phyloP scores from a whole-genome alignment of 2,113 vertebrate species.

The Colistium nudipinnis region DNA sequence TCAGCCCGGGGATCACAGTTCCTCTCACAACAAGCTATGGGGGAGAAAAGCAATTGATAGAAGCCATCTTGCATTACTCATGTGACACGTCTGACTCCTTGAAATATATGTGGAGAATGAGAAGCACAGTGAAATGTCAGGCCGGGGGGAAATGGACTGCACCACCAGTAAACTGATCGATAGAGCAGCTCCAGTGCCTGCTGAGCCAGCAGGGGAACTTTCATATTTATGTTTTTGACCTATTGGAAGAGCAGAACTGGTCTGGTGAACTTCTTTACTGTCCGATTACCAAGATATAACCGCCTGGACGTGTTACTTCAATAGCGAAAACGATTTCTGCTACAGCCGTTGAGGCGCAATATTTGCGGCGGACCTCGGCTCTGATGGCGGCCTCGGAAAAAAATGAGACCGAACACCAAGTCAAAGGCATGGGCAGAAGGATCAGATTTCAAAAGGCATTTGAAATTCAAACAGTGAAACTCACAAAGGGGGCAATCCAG shows the following conservation, averaged over 20 bases:
- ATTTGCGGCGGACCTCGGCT: slow-evolving; percentile 10
- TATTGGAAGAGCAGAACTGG: slow-evolving; percentile 54
- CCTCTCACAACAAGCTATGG: slow-evolving; percentile 12
- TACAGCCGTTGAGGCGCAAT: background rate
- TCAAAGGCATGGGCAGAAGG: background rate
- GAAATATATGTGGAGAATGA: slow-evolving; percentile 46
- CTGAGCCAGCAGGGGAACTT: slow-evolving; percentile 64
- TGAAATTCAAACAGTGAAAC: background rate
- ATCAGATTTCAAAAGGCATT: background rate
- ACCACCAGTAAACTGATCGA: slow-evolving; percentile 59
- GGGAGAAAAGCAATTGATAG: slow-evolving; percentile 2
- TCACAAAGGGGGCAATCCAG: background rate
- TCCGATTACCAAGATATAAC: slow-evolving; percentile 37
- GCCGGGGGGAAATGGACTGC: slow-evolving; percentile 49
- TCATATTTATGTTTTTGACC: slow-evolving; percentile 73
- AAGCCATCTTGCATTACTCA: slow-evolving; percentile 23
- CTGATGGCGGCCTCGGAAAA: background rate
- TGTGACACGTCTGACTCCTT: slow-evolving; percentile 23
- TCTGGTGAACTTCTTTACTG: slow-evolving; percentile 40
- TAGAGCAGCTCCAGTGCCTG: slow-evolving; percentile 49
- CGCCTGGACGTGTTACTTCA: slow-evolving; percentile 19
- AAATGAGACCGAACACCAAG: background rate
- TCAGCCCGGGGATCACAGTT: background rate
- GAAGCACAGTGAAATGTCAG: slow-evolving; percentile 56
- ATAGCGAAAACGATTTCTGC: background rate